These are phyloP conservation scores for Amphilophus citrinellus DNA, from an alignment of 2,113 vertebrate species.

Conservation along the genomic window DNA sequence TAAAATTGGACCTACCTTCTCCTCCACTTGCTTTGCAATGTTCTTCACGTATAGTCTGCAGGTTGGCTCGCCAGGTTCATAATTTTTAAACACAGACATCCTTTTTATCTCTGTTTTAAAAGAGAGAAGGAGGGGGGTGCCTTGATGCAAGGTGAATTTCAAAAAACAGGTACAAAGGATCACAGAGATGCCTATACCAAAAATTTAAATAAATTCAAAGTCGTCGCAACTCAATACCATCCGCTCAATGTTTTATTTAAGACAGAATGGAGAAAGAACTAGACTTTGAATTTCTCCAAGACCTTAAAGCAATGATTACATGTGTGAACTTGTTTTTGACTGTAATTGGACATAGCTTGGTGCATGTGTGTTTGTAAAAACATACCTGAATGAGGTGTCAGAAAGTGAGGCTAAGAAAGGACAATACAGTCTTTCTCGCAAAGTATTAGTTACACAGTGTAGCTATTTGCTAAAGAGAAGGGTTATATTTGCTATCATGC, in stretches of 20 bases:
- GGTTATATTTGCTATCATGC: no score
- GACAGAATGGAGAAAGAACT: not conserved
- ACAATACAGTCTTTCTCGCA: no score
- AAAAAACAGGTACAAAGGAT: conserved; percentile 54
- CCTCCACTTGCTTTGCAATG: conserved; percentile 94
- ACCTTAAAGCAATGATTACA: not conserved
- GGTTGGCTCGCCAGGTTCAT: conserved; percentile 94
- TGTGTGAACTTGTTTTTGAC: conserved; percentile 10
- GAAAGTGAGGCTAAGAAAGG: no score
- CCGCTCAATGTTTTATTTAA: conserved; percentile 25
- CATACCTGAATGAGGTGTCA: not conserved
- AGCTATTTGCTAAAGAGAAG: not conserved
- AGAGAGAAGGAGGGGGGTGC: not conserved
- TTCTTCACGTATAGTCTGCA: conserved; percentile 99
- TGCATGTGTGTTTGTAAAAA: not conserved
- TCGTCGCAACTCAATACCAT: conserved; percentile 5
- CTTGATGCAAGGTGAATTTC: conserved; percentile 20
- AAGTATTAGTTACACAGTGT: not conserved
- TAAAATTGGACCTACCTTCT: conserved; percentile 85
- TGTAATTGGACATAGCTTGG: not conserved
- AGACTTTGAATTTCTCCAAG: not conserved
- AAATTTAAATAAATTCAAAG: conserved; percentile 38
- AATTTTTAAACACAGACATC: conserved; percentile 95
- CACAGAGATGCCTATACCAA: conserved; percentile 5
- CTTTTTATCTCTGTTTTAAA: conserved; percentile 91